phyloP scores from a whole-genome alignment of 2,797 vertebrate species.

The Dromococcyx pavoninus region DNA sequence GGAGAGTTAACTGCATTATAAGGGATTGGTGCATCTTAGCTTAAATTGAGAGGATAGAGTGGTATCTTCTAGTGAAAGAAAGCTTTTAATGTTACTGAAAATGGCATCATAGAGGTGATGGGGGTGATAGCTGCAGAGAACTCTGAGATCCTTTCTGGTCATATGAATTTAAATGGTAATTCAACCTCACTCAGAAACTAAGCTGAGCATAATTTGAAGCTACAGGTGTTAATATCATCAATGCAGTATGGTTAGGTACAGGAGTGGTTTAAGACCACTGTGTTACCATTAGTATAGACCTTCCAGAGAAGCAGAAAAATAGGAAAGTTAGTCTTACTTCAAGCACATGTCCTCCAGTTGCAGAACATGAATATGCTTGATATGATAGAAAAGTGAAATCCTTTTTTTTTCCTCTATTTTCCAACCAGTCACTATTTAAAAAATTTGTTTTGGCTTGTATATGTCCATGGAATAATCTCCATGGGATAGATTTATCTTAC shows the following conservation, averaged over 20 bases:
- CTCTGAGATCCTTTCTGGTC: neutral
- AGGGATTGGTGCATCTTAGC: neutral
- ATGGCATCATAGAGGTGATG: neutral
- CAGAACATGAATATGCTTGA: neutral
- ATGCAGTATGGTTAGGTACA: neutral
- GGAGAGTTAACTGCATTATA: neutral
- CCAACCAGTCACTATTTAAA: neutral
- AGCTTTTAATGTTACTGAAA: neutral
- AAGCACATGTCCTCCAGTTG: neutral
- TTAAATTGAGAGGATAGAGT: neutral
- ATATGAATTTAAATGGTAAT: neutral
- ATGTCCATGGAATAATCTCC: neutral
- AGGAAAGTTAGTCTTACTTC: neutral
- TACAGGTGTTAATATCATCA: neutral
- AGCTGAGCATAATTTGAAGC: neutral
- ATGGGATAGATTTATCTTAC: neutral
- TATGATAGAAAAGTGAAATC: neutral
- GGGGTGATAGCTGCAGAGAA: neutral
- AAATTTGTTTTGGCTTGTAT: neutral
- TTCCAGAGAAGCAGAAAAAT: neutral
- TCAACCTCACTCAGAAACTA: neutral
- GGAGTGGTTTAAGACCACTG: neutral
- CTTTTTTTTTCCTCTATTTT: neutral
- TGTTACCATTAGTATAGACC: fast-evolving
- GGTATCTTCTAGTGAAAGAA: neutral